Percentiles rank a stretch among this genome's conserved stretches.
phyloP scores from a whole-genome alignment of 2,888 invertebrate genomes.

The Drosophila borborema region DNA sequence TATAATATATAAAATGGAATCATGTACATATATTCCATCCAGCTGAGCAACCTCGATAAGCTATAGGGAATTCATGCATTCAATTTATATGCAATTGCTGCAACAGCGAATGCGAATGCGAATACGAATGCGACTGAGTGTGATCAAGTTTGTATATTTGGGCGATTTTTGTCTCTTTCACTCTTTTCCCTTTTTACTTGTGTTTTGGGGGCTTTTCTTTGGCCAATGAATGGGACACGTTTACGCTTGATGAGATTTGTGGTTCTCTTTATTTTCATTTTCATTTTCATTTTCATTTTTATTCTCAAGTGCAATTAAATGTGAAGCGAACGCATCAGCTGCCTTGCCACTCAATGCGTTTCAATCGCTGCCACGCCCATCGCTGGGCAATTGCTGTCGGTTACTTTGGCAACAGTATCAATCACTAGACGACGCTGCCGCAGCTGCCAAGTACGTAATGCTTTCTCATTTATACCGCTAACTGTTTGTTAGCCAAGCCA shows the following conservation, averaged over 20 bases:
- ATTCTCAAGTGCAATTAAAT: slow-evolving; percentile 17
- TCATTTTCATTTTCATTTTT: neutral
- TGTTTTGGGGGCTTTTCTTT: slow-evolving; percentile 1
- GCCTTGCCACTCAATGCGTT: slow-evolving; percentile 17
- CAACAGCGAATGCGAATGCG: slow-evolving; percentile 1
- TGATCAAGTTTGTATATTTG: slow-evolving; percentile 4
- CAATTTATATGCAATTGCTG: slow-evolving; percentile 15
- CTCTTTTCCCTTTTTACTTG: neutral
- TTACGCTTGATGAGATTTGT: slow-evolving; percentile 56
- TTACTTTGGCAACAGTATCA: slow-evolving; percentile 58
- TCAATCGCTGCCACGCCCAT: slow-evolving; percentile 15
- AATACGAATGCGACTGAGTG: neutral
- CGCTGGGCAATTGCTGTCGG: neutral
- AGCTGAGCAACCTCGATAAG: neutral
- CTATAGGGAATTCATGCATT: neutral
- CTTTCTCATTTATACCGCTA: slow-evolving; percentile 70
- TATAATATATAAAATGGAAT: neutral
- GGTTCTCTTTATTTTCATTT: neutral
- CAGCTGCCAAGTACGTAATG: slow-evolving; percentile 68
- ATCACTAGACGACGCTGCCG: slow-evolving; percentile 59
- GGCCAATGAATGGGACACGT: slow-evolving; percentile 36
- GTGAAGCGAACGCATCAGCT: slow-evolving; percentile 12
- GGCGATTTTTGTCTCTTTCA: neutral
- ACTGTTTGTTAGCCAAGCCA: slow-evolving; percentile 30
- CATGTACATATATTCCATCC: neutral